Evolutionary conservation across 2,888 invertebrate species (phyloP).

Genomic region (Tetanocera ferruginea): DNA sequence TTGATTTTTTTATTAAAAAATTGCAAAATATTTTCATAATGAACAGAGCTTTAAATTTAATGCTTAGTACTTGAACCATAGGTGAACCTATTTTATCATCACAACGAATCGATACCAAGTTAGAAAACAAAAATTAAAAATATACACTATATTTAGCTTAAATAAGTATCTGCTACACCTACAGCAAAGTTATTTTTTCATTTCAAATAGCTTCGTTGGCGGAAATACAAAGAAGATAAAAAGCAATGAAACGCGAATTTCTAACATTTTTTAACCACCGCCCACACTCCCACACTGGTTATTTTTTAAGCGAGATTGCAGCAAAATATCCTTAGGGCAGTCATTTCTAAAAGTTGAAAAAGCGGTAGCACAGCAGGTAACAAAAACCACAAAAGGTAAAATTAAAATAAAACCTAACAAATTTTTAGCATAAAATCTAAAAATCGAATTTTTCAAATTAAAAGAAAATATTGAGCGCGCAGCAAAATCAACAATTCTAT

Average conservation of each 20-base stretch:
- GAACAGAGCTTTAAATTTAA: too few species aligned
- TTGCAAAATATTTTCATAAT: too few species aligned
- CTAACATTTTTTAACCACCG: neutral
- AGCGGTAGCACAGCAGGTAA: conserved; percentile 35
- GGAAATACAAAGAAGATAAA: neutral
- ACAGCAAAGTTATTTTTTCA: conserved; percentile 68
- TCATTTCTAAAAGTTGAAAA: conserved; percentile 14
- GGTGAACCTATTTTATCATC: too few species aligned
- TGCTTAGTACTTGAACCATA: too few species aligned
- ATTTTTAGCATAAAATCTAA: conserved; percentile 49
- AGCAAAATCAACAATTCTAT: neutral
- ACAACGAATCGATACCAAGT: too few species aligned
- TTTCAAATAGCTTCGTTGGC: conserved; percentile 50
- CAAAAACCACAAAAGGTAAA: neutral
- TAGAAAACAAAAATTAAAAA: too few species aligned
- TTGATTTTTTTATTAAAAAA: too few species aligned
- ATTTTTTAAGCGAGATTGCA: conserved; percentile 29
- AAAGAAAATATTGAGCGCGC: conserved; percentile 27
- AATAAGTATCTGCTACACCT: conserved; percentile 50
- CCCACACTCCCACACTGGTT: neutral
- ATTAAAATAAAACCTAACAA: conserved; percentile 5
- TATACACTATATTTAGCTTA: neutral
- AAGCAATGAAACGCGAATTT: neutral
- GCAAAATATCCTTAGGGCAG: conserved; percentile 15
- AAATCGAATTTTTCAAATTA: conserved; percentile 48